Conservation (phyloP, 1,140 invertebrate genomes). For the Delia radicum region DNA sequence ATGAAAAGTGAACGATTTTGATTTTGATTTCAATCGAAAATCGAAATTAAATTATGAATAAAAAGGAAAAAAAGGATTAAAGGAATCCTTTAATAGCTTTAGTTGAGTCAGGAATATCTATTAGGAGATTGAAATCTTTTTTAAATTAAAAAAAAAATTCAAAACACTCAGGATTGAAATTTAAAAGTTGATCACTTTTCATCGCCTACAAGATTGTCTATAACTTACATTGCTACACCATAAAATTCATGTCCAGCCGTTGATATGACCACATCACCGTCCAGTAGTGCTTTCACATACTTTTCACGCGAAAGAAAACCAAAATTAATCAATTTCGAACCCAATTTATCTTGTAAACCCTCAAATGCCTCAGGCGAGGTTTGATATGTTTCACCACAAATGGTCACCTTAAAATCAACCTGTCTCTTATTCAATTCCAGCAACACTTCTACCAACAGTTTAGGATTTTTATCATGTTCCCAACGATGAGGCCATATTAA, state of each 20-base stretch:
- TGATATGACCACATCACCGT: slow-evolving; percentile 67
- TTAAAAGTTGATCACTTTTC: too few relatives aligned
- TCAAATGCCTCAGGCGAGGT: slow-evolving; percentile 60
- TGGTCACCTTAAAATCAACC: slow-evolving; percentile 64
- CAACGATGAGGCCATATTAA: slow-evolving; percentile 79
- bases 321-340: slow-evolving; percentile 62
- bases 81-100: too few relatives aligned
- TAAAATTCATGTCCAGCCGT: slow-evolving; percentile 79
- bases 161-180: too few relatives aligned
- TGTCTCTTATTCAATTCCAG: slow-evolving; percentile 60
- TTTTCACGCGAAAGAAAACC: slow-evolving; percentile 63
- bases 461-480: slow-evolving; percentile 79
- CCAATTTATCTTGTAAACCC: slow-evolving; percentile 58
- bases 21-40: too few relatives aligned
- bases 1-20: too few relatives aligned
- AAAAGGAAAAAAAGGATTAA: too few relatives aligned
- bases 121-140: too few relatives aligned
- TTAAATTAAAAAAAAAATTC: too few relatives aligned
- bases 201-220: too few relatives aligned
- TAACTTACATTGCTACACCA: slow-evolving; percentile 69
- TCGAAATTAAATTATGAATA: too few relatives aligned
- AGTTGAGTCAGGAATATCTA: too few relatives aligned
- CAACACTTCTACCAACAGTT: slow-evolving; percentile 64
- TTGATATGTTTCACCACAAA: slow-evolving; percentile 55
- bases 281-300: slow-evolving; percentile 62